These are phyloP conservation scores for Bugula neritina DNA, from an alignment of 2,888 invertebrate species.

Conservation along the genomic window DNA sequence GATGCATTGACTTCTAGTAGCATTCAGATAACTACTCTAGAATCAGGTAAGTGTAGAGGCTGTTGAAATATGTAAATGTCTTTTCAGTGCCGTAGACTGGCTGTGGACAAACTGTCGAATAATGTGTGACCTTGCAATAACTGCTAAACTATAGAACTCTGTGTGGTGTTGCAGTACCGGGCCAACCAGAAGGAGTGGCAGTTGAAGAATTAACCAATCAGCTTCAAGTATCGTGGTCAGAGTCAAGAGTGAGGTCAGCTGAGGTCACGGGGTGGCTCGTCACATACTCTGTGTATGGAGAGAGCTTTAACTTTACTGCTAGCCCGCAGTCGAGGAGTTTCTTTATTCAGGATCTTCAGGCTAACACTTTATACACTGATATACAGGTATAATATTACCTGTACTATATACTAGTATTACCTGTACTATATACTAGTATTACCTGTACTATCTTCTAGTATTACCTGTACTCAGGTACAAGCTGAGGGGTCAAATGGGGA, in stretches of 20 bases:
- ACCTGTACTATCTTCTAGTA: too few species aligned
- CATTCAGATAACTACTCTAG: background rate
- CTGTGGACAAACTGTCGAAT: too few species aligned
- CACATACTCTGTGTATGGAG: background rate
- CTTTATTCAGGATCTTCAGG: background rate
- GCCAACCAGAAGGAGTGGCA: background rate
- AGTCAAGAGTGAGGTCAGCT: background rate
- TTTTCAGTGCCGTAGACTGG: too few species aligned
- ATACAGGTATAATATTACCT: background rate
- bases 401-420: too few species aligned
- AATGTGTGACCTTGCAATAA: too few species aligned
- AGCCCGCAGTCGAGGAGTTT: background rate
- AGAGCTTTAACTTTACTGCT: background rate
- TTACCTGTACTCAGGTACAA: background rate
- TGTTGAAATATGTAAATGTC: too few species aligned
- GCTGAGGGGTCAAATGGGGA: background rate
- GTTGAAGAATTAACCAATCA: background rate
- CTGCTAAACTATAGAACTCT: too few species aligned
- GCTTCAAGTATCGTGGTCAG: background rate
- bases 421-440: too few species aligned
- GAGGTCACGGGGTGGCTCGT: background rate
- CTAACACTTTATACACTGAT: background rate
- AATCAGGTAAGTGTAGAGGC: background rate
- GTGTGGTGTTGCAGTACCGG: background rate
- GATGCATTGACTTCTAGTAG: background rate